Base-by-base conservation (phyloP, 2,888 invertebrate genomes). In the Apomyelois bistriatella region DNA sequence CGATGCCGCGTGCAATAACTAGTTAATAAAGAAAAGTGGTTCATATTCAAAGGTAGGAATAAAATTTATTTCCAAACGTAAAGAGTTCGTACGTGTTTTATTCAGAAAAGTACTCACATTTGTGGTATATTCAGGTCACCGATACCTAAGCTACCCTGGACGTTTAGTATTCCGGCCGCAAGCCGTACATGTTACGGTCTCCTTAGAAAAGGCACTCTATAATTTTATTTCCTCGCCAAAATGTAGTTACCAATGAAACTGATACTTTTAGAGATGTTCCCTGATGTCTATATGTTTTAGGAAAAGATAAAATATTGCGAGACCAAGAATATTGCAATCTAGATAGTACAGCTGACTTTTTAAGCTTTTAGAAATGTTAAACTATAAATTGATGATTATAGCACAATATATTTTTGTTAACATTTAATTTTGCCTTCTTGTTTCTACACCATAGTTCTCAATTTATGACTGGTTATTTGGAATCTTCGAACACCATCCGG, bases 171-270 rank as follows among this genome's bases (percentile, higher is more conserved):
- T 70, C 90, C 70, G 72, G 55, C 56, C 83, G 66, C 85, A 83
- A 63, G 54, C 62, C 65, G 60, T 76, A 76, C 77, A 79, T 84
- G 86, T 85, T 85, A 84, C 85, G 85, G 74, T 82, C 72, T 79
- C 82, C 78, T 76, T 74, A 76, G 78, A 84, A 86, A 86, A 85
- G 87, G 85, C 83, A 86, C 85, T 89, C 87, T 85, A 85, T 89
- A 89, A 89, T 89, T 89, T 89, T 88, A 89, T 89, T 89, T 87
- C 69, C 85, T 82, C 79, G 83, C 87, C 87, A 80, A 85, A 86
- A 89, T 74, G 85, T 82, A 83, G 82, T 88, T 88, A 87, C 79
- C 66, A 62, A 76, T 75, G 85, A 74, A 85, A 86, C 79, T 75
- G 86, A 87, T 85, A 87, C 83, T 85, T 85, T 81, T 77, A 71